These are phyloP conservation scores for Drosophila seguyi DNA, from an alignment of 1,140 invertebrate genomes.

Conservation along the genomic window DNA sequence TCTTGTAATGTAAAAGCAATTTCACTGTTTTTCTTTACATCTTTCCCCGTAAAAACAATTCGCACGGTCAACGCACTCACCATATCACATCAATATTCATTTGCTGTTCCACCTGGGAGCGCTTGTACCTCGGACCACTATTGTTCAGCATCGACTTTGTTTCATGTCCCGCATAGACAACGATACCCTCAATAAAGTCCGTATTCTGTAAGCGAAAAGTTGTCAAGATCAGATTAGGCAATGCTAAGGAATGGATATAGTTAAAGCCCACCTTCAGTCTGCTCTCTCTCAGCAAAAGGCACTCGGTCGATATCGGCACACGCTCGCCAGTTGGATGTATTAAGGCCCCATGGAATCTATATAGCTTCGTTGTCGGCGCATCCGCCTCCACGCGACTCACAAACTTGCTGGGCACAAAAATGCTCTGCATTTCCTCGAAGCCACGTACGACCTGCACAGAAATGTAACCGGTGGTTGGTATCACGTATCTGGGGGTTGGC, in stretches of 20 bases:
- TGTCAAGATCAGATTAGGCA: not conserved
- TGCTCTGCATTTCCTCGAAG: conserved; percentile 88
- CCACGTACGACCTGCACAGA: conserved; percentile 78
- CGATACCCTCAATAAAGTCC: conserved; percentile 96
- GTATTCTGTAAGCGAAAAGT: conserved; percentile 79
- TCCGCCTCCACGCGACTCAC: conserved; percentile 95
- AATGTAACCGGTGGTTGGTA: conserved; percentile 13
- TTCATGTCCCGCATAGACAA: conserved; percentile 98
- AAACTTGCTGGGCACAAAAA: conserved; percentile 93
- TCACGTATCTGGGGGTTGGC: conserved; percentile 33
- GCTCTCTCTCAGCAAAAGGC: conserved; percentile 97
- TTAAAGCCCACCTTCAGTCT: conserved; percentile 94
- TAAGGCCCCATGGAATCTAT: conserved; percentile 96
- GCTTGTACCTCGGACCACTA: conserved; percentile 97
- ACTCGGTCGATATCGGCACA: conserved; percentile 95
- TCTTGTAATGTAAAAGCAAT: not conserved
- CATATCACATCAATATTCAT: conserved; percentile 98
- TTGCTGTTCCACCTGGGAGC: conserved; percentile 95
- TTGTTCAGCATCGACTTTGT: conserved; percentile 99
- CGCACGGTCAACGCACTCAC: conserved; percentile 75
- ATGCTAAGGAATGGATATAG: not conserved
- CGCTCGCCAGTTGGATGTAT: conserved; percentile 92
- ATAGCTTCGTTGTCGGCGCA: conserved; percentile 97
- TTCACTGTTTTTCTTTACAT: not conserved
- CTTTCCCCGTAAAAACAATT: conserved; percentile 1